Conservation (phyloP, 2,113 vertebrate species). For the Microtus pennsylvanicus region DNA sequence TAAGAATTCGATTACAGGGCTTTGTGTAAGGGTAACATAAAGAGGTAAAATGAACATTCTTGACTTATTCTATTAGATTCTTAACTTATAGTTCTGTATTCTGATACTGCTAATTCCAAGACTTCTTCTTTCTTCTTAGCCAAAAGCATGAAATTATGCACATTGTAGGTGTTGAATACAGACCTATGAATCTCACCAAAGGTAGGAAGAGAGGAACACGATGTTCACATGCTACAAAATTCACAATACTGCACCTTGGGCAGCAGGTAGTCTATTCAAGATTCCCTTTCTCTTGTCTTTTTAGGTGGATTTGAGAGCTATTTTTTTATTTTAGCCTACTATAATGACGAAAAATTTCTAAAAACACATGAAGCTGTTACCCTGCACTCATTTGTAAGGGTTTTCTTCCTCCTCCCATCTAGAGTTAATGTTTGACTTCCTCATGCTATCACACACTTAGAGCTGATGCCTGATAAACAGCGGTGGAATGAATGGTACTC, state of each 20-base stretch:
- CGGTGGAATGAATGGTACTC: neutral
- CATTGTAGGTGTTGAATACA: neutral
- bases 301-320: neutral
- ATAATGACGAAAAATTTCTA: neutral
- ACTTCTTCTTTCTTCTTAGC: neutral
- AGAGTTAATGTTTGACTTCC: neutral
- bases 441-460: fast-evolving
- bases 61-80: neutral
- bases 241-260: neutral
- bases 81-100: neutral
- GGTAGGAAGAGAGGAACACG: neutral
- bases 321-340: neutral
- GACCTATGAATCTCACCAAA: neutral
- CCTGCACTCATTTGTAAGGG: neutral
- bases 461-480: neutral
- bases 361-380: neutral
- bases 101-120: neutral
- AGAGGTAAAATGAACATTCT: neutral
- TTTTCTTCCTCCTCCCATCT: neutral
- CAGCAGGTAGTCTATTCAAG: neutral
- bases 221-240: neutral
- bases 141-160: neutral
- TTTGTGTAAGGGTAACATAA: neutral
- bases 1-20: neutral
- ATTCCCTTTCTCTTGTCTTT: neutral